These are phyloP conservation scores for Xenops minutus DNA, from an alignment of 2,797 vertebrate genomes.

Conservation along the genomic window DNA sequence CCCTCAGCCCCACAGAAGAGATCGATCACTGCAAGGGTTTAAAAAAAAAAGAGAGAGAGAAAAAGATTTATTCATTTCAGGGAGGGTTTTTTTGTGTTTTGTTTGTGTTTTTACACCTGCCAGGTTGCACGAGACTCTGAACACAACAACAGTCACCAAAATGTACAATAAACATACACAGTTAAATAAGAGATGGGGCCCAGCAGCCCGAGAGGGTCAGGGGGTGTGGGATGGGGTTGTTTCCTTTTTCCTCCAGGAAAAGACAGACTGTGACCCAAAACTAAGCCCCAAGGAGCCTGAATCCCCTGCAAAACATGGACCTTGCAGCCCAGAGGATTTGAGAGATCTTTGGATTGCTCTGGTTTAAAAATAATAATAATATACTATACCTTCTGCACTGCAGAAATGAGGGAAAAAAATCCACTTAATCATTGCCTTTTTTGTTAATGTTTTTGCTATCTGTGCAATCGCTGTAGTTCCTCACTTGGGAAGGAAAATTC, in stretches of 20 bases:
- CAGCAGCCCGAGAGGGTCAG: neutral
- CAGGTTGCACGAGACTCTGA: conserved; percentile 69
- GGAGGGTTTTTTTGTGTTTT: neutral
- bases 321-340: neutral
- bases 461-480: neutral
- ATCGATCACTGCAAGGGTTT: rapidly evolving
- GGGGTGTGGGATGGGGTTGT: rapidly evolving
- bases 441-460: no score
- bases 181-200: conserved; percentile 72
- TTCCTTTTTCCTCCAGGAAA: neutral
- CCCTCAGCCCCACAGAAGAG: neutral
- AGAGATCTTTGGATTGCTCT: neutral
- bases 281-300: neutral
- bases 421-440: neutral
- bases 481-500: neutral
- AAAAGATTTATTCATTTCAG: conserved; percentile 65
- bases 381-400: neutral
- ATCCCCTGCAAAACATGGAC: rapidly evolving
- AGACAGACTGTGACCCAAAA: neutral
- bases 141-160: conserved; percentile 69
- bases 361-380: neutral
- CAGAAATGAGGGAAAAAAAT: neutral
- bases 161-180: conserved; percentile 74
- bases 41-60: neutral
- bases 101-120: conserved; percentile 45